phyloP scores from a whole-genome alignment of 2,888 invertebrate species.

The Agapostemon virescens region DNA sequence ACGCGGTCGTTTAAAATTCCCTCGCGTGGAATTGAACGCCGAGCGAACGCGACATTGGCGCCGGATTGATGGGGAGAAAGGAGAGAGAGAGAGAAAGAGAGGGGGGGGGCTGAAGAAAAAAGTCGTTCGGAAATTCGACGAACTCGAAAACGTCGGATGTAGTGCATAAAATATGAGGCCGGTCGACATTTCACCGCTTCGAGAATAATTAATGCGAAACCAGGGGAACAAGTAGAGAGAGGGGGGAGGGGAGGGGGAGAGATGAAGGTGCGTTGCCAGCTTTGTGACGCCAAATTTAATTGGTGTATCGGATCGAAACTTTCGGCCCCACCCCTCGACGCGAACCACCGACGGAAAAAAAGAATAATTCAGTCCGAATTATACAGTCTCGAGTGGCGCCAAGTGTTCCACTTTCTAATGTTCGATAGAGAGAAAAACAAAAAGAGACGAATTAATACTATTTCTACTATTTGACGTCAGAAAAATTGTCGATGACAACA shows the following conservation, averaged over 20 bases:
- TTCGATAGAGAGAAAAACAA: constrained; percentile 10
- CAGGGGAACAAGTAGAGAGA: background rate
- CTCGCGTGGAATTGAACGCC: constrained; percentile 3
- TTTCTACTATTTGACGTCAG: too few species aligned
- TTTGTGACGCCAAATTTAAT: constrained; percentile 3
- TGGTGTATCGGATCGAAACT: background rate
- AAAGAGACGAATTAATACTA: too few species aligned
- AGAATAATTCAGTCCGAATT: constrained; percentile 15
- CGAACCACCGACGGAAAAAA: background rate
- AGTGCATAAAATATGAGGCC: constrained; percentile 38
- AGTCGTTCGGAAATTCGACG: background rate
- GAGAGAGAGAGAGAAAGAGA: background rate
- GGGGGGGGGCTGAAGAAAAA: background rate
- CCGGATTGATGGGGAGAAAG: too few species aligned
- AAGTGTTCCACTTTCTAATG: constrained; percentile 16
- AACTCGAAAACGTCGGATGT: constrained; percentile 35
- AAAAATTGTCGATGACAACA: background rate
- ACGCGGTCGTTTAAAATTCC: constrained; percentile 16
- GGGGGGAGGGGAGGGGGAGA: too few species aligned
- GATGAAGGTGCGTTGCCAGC: background rate
- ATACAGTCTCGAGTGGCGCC: background rate
- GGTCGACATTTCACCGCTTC: constrained; percentile 25
- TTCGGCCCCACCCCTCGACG: background rate
- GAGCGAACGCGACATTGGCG: constrained; percentile 11
- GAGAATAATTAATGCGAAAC: constrained; percentile 36